Conservation (phyloP, 1,140 invertebrate species). For the Drosophila bocqueti region DNA sequence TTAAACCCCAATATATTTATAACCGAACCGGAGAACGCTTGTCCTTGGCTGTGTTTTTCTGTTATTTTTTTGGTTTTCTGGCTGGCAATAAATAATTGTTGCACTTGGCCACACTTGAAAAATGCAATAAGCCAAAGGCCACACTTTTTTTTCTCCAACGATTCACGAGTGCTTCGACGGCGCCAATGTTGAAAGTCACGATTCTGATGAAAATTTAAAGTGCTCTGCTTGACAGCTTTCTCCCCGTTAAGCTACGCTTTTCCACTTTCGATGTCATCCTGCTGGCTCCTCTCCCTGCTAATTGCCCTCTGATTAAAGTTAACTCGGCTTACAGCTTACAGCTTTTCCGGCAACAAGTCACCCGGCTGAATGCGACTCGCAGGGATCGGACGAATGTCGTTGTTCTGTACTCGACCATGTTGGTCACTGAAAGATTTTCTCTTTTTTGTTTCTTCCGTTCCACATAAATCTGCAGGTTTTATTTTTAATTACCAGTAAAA, state of each 20-base stretch:
- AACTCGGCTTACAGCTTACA: constrained; percentile 45
- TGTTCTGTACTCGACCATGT: constrained; percentile 3
- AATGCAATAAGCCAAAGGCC: constrained; percentile 68
- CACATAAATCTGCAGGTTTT: constrained; percentile 59
- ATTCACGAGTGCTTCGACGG: constrained; percentile 4
- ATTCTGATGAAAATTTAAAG: constrained; percentile 21
- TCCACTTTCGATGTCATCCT: neutral
- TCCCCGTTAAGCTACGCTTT: neutral
- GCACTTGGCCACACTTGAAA: constrained; percentile 62
- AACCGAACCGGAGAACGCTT: constrained; percentile 37
- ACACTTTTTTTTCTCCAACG: constrained; percentile 9
- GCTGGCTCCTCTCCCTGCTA: constrained; percentile 5
- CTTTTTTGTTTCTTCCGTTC: constrained; percentile 29
- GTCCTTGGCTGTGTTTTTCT: constrained; percentile 21
- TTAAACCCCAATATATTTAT: constrained; percentile 46
- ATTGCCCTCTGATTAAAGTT: constrained; percentile 56
- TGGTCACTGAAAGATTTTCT: constrained; percentile 22
- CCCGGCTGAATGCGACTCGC: constrained; percentile 11
- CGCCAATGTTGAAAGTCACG: constrained; percentile 11
- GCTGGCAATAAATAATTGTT: constrained; percentile 65
- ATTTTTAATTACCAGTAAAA: constrained; percentile 62
- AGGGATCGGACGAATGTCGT: constrained; percentile 7
- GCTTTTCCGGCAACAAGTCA: constrained; percentile 47
- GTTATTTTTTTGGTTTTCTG: constrained; percentile 18
- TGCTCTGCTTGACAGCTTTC: neutral